Evolutionary conservation across 2,888 invertebrate species (phyloP).

Genomic region (Caenorhabditis sp.): DNA sequence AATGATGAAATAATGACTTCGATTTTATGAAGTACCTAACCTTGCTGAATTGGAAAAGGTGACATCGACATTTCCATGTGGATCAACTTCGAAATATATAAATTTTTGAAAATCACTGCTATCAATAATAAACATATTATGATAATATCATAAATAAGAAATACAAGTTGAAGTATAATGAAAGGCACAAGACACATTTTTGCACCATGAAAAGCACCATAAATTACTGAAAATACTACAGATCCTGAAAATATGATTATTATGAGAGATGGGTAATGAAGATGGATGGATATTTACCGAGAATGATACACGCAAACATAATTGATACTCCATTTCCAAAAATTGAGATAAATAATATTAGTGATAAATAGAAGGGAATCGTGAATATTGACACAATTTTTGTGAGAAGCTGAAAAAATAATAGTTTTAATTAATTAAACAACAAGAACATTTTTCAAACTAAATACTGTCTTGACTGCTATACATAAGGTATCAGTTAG

Average conservation of each 20-base stretch:
- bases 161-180: conserved; percentile 58
- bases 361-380: conserved; percentile 52
- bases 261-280: no score
- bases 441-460: not conserved
- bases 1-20: no score
- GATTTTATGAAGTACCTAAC: no score
- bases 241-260: conserved; percentile 40
- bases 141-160: conserved; percentile 46
- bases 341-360: conserved; percentile 49
- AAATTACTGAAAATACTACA: conserved; percentile 55
- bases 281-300: conserved; percentile 24
- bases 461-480: no score
- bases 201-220: conserved; percentile 61
- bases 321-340: conserved; percentile 59
- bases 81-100: conserved; percentile 27
- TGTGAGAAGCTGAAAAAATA: conserved; percentile 54
- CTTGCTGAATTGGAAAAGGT: conserved; percentile 25
- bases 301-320: conserved; percentile 58
- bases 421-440: not conserved
- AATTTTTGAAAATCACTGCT: conserved; percentile 23
- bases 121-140: conserved; percentile 28
- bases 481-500: no score
- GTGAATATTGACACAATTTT: conserved; percentile 54
- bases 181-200: conserved; percentile 67
- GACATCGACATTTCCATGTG: not conserved